A percentile compares a stretch with the other conserved stretches of the same genome.
These are phyloP conservation scores for Deladenus siricidicola DNA, from an alignment of 2,888 invertebrate genomes.

Conservation along the genomic window DNA sequence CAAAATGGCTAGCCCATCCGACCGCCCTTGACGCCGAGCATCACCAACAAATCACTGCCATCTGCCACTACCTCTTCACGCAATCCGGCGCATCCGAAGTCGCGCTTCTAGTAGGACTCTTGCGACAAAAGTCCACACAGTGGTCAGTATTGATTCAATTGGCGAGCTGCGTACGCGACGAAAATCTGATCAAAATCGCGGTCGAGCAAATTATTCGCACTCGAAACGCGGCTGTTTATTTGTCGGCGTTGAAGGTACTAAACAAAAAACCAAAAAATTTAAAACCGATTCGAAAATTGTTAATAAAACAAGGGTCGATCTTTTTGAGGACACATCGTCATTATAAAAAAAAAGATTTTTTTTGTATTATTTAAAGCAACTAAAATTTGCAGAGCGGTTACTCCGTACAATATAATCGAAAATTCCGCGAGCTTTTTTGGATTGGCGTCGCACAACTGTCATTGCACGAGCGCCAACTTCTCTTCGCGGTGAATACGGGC, in stretches of 20 bases:
- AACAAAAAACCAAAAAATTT: neutral
- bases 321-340: neutral
- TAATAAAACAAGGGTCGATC: neutral
- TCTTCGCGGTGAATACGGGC: conserved; percentile 46
- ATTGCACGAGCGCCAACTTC: conserved; percentile 36
- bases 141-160: conserved; percentile 45
- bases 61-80: conserved; percentile 46
- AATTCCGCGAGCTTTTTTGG: conserved; percentile 38
- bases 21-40: conserved; percentile 44
- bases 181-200: conserved; percentile 34
- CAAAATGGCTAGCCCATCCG: conserved; percentile 36
- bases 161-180: conserved; percentile 43
- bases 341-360: neutral
- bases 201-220: conserved; percentile 41
- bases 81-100: conserved; percentile 33
- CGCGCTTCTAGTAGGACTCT: conserved; percentile 30
- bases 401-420: conserved; percentile 33
- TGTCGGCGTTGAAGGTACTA: conserved; percentile 40
- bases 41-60: conserved; percentile 46
- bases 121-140: conserved; percentile 25
- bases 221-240: conserved; percentile 45
- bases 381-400: conserved; percentile 24
- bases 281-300: neutral
- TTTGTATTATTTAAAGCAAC: neutral
- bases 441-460: conserved; percentile 28